These are phyloP conservation scores for Takifugu rubripes DNA, from an alignment of 2,797 vertebrate species.

Conservation along the genomic window DNA sequence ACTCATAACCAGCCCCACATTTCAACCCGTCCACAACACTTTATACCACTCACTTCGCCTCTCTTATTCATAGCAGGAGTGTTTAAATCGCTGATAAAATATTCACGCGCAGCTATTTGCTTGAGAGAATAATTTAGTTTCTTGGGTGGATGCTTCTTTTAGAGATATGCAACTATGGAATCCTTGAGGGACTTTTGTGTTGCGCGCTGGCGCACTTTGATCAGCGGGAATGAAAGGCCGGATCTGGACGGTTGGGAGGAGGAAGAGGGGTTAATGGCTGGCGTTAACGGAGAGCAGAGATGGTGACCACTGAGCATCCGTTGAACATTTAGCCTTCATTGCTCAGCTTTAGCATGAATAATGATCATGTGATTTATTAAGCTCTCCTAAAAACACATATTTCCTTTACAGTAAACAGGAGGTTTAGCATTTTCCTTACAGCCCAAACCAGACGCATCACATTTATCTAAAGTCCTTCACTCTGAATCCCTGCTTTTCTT, in stretches of 20 bases:
- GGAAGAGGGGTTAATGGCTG: constrained; percentile 46
- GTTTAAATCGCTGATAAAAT: constrained; percentile 76
- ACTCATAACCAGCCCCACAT: constrained; percentile 38
- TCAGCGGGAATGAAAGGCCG: constrained; percentile 68
- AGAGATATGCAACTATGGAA: constrained; percentile 59
- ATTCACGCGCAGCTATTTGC: constrained; percentile 75
- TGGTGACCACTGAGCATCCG: too few species aligned
- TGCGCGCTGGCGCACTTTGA: constrained; percentile 70
- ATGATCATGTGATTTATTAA: too few species aligned
- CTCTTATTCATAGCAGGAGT: constrained; percentile 58
- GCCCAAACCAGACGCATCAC: neutral
- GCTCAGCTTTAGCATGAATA: too few species aligned
- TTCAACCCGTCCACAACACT: constrained; percentile 40
- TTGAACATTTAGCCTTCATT: too few species aligned
- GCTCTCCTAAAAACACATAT: too few species aligned
- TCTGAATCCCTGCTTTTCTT: neutral
- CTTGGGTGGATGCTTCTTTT: constrained; percentile 71
- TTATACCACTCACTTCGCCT: constrained; percentile 46
- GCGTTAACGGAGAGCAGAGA: constrained; percentile 60
- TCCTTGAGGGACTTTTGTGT: constrained; percentile 65
- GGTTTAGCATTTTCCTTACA: too few species aligned
- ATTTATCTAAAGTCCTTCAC: neutral
- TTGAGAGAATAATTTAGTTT: constrained; percentile 79
- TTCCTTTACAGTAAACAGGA: too few species aligned
- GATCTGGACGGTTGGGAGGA: constrained; percentile 58